Evolutionary conservation across 2,888 invertebrate genomes (phyloP).

Genomic region (Xestia xanthographa): DNA sequence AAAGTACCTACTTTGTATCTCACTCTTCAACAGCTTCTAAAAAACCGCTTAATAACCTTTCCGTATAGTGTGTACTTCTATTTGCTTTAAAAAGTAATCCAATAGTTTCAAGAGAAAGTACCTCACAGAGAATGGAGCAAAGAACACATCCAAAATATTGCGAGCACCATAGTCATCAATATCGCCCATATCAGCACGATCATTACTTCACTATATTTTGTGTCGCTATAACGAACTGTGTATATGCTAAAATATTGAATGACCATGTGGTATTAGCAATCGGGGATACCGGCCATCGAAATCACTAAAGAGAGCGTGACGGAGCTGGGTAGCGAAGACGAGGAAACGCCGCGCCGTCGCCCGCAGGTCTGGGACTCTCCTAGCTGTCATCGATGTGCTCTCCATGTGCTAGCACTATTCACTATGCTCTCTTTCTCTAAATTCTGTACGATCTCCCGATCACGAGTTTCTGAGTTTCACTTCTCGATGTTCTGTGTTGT

Average conservation of each 20-base stretch:
- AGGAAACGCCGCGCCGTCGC: constrained; percentile 86
- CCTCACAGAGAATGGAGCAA: constrained; percentile 58
- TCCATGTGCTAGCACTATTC: constrained; percentile 89
- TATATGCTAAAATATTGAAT: constrained; percentile 85
- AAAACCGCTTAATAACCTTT: constrained; percentile 68
- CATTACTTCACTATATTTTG: constrained; percentile 77
- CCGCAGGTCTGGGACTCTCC: constrained; percentile 90
- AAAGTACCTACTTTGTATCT: constrained; percentile 53
- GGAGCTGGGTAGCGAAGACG: constrained; percentile 93
- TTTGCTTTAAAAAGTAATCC: constrained; percentile 61
- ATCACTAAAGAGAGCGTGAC: constrained; percentile 94
- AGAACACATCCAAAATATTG: constrained; percentile 55
- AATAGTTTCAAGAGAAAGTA: constrained; percentile 58
- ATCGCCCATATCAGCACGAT: constrained; percentile 80
- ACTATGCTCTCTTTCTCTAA: constrained; percentile 87
- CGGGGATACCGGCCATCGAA: constrained; percentile 92
- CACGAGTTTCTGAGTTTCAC: constrained; percentile 84
- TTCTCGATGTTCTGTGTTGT: constrained; percentile 89
- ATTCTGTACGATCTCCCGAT: constrained; percentile 85
- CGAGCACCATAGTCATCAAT: constrained; percentile 73
- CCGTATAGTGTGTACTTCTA: constrained; percentile 60
- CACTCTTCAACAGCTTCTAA: constrained; percentile 68
- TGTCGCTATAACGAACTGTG: constrained; percentile 73
- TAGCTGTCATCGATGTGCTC: constrained; percentile 89
- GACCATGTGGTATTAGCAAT: constrained; percentile 89